Percentiles rank a stretch among this genome's conserved stretches.
Conservation (phyloP, 2,888 invertebrate genomes). For the Volucella inanis region DNA sequence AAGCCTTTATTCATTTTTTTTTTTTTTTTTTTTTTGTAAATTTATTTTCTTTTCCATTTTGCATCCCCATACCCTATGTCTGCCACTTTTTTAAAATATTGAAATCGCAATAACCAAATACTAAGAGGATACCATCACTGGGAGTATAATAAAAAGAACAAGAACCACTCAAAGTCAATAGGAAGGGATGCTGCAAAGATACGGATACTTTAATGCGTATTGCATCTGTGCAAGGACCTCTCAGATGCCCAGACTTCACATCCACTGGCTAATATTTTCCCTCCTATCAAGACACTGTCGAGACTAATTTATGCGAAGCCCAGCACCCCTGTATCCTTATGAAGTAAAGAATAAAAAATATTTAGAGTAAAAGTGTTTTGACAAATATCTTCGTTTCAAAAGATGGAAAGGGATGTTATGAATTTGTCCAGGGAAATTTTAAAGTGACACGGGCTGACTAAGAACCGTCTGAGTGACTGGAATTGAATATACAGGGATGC, state of each 20-base stretch:
- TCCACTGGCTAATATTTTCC: not conserved
- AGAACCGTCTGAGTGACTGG: constrained; percentile 12
- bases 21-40: constrained; percentile 14
- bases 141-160: constrained; percentile 28
- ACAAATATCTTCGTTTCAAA: constrained; percentile 58
- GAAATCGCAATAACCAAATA: constrained; percentile 63
- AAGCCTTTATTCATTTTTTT: constrained; percentile 56
- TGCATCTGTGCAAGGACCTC: constrained; percentile 69
- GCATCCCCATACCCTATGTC: not conserved
- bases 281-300: constrained; percentile 37
- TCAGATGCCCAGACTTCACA: not conserved
- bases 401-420: constrained; percentile 47
- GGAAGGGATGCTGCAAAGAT: constrained; percentile 44
- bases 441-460: constrained; percentile 61
- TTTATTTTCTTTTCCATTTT: not conserved
- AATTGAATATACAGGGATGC: constrained; percentile 19
- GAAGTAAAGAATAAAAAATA: constrained; percentile 48
- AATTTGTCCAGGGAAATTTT: constrained; percentile 71
- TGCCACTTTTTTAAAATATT: constrained; percentile 1
- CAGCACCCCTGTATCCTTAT: constrained; percentile 20
- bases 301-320: constrained; percentile 70
- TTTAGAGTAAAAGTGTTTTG: constrained; percentile 67
- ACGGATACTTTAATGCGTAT: constrained; percentile 58
- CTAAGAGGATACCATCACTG: constrained; percentile 53
- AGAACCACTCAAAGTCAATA: constrained; percentile 66